Base-by-base conservation (phyloP, 2,888 invertebrate species). In the Tetanocera ferruginea region DNA sequence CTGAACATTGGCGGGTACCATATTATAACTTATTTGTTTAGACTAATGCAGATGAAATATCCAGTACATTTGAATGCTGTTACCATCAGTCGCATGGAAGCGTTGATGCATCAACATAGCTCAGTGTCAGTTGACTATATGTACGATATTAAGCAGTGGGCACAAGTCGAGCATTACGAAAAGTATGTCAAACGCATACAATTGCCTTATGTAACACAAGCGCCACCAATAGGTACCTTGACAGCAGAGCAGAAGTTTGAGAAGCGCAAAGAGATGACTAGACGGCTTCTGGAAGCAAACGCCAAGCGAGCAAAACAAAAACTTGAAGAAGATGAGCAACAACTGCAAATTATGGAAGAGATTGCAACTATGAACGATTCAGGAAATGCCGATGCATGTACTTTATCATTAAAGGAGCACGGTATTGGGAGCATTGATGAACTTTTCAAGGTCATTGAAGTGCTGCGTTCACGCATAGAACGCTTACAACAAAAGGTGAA, bases 41-140 rank as follows among this genome's bases (percentile, higher is more conserved):
- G 96, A 79, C 91, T 98, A 69, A 91, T 98, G 55, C 98, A 98
- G 90, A 91, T 98, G 55, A 98, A 98, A 88, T 98, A 98, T 89
- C 97, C 98, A 0, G 95, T 95, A 0, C 98, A 98, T 90, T 93
- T 96, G 0, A 95, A 95, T 87, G 94, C 96, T 0, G 94, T 98
- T 80, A 96, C 97, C 0, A 93, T 95, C 82, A 96, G 95, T 78
- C 92, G 97, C 80, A 94, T 95, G 55, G 98, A 98, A 91, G 96
- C 97, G 87, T 90, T 98, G 43, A 90, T 98, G 2, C 95, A 96
- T 79, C 93, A 94, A 66, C 95, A 97, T 86, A 94, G 95, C 82
- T 92, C 92, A 67, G 92, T 98, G 79, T 94, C 97, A 0, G 87
- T 93, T 0, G 94, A 97, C 88, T 98, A 97, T 87, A 92, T 92